phyloP scores from a whole-genome alignment of 2,113 vertebrate genomes.

The Ctenomys sociabilis region DNA sequence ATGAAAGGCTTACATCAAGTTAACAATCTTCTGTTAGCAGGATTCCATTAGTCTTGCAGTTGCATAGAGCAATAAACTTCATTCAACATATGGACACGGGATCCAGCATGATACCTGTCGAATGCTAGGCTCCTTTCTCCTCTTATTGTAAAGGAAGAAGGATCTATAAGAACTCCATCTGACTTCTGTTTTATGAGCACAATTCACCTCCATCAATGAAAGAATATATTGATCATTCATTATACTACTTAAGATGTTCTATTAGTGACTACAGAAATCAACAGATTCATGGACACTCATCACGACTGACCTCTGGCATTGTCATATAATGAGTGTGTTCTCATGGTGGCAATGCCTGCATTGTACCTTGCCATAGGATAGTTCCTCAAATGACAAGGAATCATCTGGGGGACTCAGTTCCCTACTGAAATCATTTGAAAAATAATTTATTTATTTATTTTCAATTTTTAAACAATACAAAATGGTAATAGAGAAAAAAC shows the following conservation, averaged over 20 bases:
- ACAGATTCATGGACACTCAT: neutral
- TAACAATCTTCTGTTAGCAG: neutral
- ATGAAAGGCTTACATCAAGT: neutral
- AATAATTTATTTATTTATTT: too few relatives aligned
- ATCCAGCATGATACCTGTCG: neutral
- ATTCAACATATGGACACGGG: neutral
- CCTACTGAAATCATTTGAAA: neutral
- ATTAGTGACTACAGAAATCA: neutral
- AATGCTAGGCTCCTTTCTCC: neutral
- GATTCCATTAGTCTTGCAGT: neutral
- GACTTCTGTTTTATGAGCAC: neutral
- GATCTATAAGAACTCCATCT: neutral
- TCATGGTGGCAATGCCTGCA: neutral
- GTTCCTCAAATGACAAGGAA: neutral
- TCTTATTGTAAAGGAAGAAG: neutral
- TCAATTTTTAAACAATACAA: too few relatives aligned
- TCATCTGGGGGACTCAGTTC: too few relatives aligned
- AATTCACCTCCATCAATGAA: neutral
- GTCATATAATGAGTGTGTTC: too few relatives aligned
- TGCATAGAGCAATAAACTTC: neutral
- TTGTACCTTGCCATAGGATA: neutral
- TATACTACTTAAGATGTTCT: neutral
- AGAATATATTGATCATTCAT: neutral
- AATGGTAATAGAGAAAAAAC: too few relatives aligned
- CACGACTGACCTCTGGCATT: neutral